These are phyloP conservation scores for Ivindomyrus marchei DNA, from an alignment of 2,113 vertebrate genomes.

Conservation along the genomic window DNA sequence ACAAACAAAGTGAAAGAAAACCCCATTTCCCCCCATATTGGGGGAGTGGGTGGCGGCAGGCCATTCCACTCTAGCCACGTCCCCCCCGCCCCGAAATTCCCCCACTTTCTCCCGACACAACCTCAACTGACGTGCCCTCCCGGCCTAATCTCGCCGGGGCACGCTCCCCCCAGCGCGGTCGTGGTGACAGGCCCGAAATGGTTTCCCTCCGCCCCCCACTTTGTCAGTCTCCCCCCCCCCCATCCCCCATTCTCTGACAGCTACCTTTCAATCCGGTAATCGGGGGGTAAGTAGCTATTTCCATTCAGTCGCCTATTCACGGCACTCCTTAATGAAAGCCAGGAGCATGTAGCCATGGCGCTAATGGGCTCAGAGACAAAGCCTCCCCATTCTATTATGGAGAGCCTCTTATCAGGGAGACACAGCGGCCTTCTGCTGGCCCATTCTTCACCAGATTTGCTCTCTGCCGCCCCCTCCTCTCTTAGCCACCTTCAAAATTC, in stretches of 20 bases:
- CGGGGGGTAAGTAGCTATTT: conserved; percentile 76
- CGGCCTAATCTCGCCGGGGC: conserved; percentile 76
- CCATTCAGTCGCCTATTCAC: conserved; percentile 77
- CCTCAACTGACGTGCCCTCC: conserved; percentile 72
- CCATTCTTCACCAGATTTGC: conserved; percentile 56
- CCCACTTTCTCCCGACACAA: conserved; percentile 36
- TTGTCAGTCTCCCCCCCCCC: conserved; percentile 46
- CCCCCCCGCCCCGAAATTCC: conserved; percentile 33
- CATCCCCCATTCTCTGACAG: conserved; percentile 78
- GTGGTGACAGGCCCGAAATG: conserved; percentile 75
- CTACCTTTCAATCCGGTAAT: conserved; percentile 90
- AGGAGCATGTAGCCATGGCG: conserved; percentile 73
- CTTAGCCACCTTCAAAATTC: conserved; percentile 21
- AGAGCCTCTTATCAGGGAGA: conserved; percentile 74
- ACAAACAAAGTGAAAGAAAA: conserved; percentile 24
- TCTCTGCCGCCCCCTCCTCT: conserved; percentile 32
- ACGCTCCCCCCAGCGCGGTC: conserved; percentile 60
- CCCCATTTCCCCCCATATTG: conserved; percentile 12
- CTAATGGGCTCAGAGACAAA: conserved; percentile 79
- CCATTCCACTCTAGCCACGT: conserved; percentile 18
- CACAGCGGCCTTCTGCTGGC: conserved; percentile 58
- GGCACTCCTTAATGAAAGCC: conserved; percentile 68
- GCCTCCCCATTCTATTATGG: conserved; percentile 63
- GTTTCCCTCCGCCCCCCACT: conserved; percentile 42
- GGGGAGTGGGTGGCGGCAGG: background rate